A percentile compares a stretch with the other conserved stretches of the same genome.
Conservation (phyloP, 2,888 invertebrate species). For the Dryobotodes eremita region DNA sequence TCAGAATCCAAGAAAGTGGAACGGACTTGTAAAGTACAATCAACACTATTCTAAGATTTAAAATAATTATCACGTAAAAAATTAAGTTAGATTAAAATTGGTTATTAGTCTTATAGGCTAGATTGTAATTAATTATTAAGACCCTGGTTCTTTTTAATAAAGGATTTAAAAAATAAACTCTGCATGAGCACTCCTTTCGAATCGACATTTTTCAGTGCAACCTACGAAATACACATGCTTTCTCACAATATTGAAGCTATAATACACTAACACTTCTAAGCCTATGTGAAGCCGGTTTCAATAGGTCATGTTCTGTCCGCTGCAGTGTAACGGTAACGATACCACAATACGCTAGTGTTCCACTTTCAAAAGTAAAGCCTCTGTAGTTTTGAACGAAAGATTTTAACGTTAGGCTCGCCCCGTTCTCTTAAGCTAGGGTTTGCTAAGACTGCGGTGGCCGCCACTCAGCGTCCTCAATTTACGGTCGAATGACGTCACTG, state of each 20-base stretch:
- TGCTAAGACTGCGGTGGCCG: not conserved
- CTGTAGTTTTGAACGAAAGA: not conserved
- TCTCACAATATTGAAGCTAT: not conserved
- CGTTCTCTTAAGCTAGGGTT: not conserved
- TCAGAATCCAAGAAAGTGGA: too few species aligned
- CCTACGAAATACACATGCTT: not conserved
- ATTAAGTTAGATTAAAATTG: too few species aligned
- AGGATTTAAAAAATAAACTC: too few species aligned
- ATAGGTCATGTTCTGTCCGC: constrained; percentile 40
- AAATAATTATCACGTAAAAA: too few species aligned
- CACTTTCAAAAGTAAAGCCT: constrained; percentile 41
- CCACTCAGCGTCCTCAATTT: not conserved
- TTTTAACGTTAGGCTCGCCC: not conserved
- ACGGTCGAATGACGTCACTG: not conserved
- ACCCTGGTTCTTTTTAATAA: too few species aligned
- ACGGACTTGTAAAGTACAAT: too few species aligned
- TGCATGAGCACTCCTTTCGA: too few species aligned
- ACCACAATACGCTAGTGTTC: constrained; percentile 35
- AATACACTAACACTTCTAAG: constrained; percentile 10
- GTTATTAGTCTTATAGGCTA: too few species aligned
- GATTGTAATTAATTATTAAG: too few species aligned
- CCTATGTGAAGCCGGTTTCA: constrained; percentile 37
- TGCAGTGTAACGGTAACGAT: constrained; percentile 42
- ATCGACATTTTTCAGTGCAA: not conserved
- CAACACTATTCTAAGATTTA: too few species aligned